These are phyloP conservation scores for Cephus runcator DNA, from an alignment of 2,888 invertebrate species.

Conservation along the genomic window DNA sequence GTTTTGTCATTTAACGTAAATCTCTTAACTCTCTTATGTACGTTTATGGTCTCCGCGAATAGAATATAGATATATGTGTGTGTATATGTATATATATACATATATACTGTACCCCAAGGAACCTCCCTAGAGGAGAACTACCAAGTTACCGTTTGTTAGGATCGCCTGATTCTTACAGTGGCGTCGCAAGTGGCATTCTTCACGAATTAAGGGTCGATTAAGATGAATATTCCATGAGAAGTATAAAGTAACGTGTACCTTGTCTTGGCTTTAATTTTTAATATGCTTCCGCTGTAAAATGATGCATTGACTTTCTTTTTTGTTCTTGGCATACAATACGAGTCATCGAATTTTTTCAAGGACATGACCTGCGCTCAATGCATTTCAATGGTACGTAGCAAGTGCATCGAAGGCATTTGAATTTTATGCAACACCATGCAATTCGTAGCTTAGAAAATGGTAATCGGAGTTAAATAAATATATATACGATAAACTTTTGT, in stretches of 20 bases:
- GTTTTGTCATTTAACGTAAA: background rate
- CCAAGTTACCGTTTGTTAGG: constrained; percentile 8
- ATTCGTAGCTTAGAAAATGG: background rate
- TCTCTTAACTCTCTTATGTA: background rate
- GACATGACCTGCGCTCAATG: background rate
- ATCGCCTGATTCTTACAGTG: constrained; percentile 34
- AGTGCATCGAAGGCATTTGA: constrained; percentile 24
- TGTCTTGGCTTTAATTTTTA: background rate
- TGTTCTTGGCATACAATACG: background rate
- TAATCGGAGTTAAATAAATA: background rate
- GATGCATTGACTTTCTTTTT: background rate
- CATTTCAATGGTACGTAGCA: constrained; percentile 4
- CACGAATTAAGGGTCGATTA: background rate
- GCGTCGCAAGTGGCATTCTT: constrained; percentile 18
- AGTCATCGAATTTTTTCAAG: background rate
- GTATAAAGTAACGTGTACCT: background rate
- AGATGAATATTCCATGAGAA: background rate
- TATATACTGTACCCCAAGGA: background rate
- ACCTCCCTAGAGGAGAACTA: background rate
- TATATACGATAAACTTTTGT: too few relatives aligned
- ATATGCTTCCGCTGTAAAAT: background rate
- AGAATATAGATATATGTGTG: background rate
- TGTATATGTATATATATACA: constrained; percentile 19
- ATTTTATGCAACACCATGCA: constrained; percentile 13
- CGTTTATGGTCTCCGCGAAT: background rate